Evolutionary conservation across 2,888 invertebrate species (phyloP), one percentile per base, ranked within the genome.

Genomic region (Octonoba sinensis): DNA sequence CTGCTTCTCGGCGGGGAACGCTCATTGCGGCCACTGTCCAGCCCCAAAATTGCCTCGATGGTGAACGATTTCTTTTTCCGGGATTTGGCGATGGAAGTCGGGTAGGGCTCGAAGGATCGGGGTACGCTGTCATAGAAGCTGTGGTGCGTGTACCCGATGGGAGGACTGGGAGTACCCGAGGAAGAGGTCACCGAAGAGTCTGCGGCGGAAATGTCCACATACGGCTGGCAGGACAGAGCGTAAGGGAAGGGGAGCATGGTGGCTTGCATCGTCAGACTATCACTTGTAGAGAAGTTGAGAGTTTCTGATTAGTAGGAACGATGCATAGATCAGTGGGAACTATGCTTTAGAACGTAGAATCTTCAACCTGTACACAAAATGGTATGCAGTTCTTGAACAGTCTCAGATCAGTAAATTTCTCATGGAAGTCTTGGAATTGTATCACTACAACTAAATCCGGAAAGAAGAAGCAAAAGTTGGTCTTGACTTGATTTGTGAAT

Each of bases 31-130:
- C 18, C 46, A 13, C 8, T 20, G 18, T 75, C 24, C 20, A 73
- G 67, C 22, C 83, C 83, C 3, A 83, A 59, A 46, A 83, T 73
- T 6, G 73, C 73, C 20, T 77, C 73, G 18, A 83, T 83, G 15
- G 73, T 77, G 64, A 83, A 82, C 8, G 65, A 24, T 44, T 64
- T 51, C 44, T 64, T 49, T 8, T 22, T 44, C 65, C 54, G 12
- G 6, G 46, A n/a, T 15, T 44, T 44, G 20, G 4, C 8, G 13
- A 46, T 15, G 44, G 22, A 65, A 3, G 22, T 20, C 46, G 24
- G 57, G 13, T 57, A 15, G 20, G 49, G 13, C 49, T 47, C 49
- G 24, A 22, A 49, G 16, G 24, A 59, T 16, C 22, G 60, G 18
- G 56, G 22, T 24, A 77, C 24, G 3, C 18, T 60, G n/a, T 71